Conservation (phyloP, 2,113 vertebrate genomes). For the Hiodon alosoides region DNA sequence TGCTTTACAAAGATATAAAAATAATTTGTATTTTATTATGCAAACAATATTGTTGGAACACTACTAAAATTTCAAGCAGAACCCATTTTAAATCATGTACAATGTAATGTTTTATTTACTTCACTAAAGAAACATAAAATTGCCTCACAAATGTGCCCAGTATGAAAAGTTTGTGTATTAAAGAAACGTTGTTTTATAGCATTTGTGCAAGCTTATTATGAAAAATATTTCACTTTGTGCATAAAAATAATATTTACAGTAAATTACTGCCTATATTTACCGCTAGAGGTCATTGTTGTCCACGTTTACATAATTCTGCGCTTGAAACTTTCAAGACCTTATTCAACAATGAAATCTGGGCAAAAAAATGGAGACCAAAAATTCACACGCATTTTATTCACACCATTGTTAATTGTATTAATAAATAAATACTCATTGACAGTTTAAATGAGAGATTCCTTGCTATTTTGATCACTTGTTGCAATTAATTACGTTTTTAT, state of each 20-base stretch:
- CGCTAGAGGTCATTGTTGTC: constrained; percentile 31
- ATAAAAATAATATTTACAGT: constrained; percentile 7
- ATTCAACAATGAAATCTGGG: constrained; percentile 42
- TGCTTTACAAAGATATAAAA: too few relatives aligned
- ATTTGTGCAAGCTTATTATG: too few relatives aligned
- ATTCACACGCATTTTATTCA: constrained; percentile 22
- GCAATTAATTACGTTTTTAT: constrained; percentile 22
- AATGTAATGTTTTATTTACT: background rate
- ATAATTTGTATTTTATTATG: background rate
- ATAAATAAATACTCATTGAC: background rate
- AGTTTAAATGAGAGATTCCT: background rate
- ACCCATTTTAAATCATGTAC: too few relatives aligned
- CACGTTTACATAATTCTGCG: constrained; percentile 20
- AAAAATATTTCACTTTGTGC: too few relatives aligned
- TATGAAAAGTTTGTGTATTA: too few relatives aligned
- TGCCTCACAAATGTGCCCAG: background rate
- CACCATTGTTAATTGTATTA: constrained; percentile 15
- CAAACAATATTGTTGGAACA: too few relatives aligned
- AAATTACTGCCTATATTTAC: background rate
- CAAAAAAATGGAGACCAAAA: constrained; percentile 29
- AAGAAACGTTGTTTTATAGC: too few relatives aligned
- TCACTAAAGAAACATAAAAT: background rate
- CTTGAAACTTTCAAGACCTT: constrained; percentile 42
- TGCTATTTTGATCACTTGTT: constrained; percentile 22
- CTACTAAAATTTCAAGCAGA: too few relatives aligned